A percentile compares a stretch with the other conserved stretches of the same genome.
Evolutionary conservation across 2,797 vertebrate genomes (phyloP).

Genomic region (Cichlasoma orientale): DNA sequence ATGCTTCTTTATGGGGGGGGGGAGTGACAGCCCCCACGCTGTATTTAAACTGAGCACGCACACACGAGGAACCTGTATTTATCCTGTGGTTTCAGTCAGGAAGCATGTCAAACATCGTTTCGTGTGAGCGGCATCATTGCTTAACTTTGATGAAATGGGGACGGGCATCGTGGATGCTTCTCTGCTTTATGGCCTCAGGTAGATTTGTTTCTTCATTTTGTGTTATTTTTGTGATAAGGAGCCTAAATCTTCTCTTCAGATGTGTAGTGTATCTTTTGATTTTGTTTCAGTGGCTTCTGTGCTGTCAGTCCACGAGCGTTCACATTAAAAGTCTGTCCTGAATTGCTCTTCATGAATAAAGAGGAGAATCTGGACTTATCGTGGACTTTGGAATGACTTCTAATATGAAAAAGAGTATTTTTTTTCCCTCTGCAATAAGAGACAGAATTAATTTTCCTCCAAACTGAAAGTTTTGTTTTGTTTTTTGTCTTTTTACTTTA

Average conservation of each 20-base stretch:
- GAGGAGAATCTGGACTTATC: background rate
- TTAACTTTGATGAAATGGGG: background rate
- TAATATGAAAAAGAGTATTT: background rate
- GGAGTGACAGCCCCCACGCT: too few species aligned
- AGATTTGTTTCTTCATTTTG: background rate
- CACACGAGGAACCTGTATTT: background rate
- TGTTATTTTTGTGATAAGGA: background rate
- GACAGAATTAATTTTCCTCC: background rate
- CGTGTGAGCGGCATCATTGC: background rate
- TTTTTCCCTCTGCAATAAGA: background rate
- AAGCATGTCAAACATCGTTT: background rate
- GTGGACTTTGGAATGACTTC: background rate
- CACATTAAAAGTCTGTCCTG: background rate
- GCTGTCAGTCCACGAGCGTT: background rate
- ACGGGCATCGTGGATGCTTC: background rate
- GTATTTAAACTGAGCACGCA: background rate
- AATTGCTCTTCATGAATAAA: background rate
- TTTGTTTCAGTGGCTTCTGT: background rate
- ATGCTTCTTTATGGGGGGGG: background rate
- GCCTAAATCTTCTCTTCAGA: background rate
- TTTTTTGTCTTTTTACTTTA: background rate
- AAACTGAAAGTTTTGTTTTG: background rate
- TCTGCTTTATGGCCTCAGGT: conserved; percentile 57
- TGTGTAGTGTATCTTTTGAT: background rate
- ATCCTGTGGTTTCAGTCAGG: background rate